These are phyloP conservation scores for Machaerirhynchus nigripectus DNA, from an alignment of 2,113 vertebrate species.

Conservation along the genomic window DNA sequence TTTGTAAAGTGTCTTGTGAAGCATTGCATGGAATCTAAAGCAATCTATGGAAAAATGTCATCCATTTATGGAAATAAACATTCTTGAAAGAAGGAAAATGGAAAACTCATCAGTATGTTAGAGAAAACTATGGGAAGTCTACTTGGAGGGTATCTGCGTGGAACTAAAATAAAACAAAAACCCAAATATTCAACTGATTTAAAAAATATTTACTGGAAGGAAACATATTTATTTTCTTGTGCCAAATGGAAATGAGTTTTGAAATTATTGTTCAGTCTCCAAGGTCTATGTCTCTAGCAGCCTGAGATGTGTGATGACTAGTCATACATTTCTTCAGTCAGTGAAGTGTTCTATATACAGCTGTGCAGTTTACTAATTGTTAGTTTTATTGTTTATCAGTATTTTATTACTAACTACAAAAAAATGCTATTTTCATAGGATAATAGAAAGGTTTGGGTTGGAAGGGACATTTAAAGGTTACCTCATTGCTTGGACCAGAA, in stretches of 20 bases:
- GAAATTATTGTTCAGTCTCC: background rate
- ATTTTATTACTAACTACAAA: background rate
- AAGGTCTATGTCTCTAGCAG: background rate
- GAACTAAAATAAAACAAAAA: background rate
- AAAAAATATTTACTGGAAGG: background rate
- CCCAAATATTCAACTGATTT: background rate
- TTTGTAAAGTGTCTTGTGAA: background rate
- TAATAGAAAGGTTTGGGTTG: background rate
- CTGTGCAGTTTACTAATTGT: background rate
- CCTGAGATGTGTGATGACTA: background rate
- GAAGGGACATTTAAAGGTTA: background rate
- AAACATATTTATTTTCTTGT: background rate
- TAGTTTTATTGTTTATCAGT: background rate
- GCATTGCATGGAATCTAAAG: background rate
- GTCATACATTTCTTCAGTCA: background rate
- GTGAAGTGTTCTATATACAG: background rate
- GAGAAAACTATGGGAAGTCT: background rate
- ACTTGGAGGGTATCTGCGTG: background rate
- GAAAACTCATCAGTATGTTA: background rate
- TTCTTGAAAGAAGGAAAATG: background rate
- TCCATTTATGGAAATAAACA: background rate
- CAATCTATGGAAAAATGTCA: background rate
- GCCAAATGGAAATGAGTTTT: constrained; percentile 11
- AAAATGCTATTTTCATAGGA: background rate
- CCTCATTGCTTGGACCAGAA: background rate